Base-by-base conservation (phyloP, 1,140 invertebrate genomes). In the Drosophila burlai region DNA sequence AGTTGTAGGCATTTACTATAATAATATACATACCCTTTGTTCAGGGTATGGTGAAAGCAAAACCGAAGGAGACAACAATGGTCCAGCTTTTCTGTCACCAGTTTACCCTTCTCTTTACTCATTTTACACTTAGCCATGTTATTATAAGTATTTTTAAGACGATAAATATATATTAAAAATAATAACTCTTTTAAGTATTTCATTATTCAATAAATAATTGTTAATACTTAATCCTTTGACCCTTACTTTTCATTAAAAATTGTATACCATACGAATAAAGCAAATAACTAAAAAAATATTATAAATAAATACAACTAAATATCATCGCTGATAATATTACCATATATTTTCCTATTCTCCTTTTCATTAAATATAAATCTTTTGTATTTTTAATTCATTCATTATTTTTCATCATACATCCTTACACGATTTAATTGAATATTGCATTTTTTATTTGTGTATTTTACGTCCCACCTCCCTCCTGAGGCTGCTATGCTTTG, bases 51-150 rank as follows among this genome's bases (percentile, higher is more conserved):
- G 15, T 26, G 50, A 40, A 47, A 29, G 50, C 65, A 71, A 57
- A 57, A 58, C 50, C 42, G 15, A 40, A 69, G 50, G 42, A 49
- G 42, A 69, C 66, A 71, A 72, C 64, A 69, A 69, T 69, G 40
- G 65, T 40, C 68, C 50, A 38, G 68, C 18, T 68, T 21, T 57
- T 26, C 49, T 26, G 65, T 29, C 50, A 21, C 24, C 34, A 49
- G 18, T n/a, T 26, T 40, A 58, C 16, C 34, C 65, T 26, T 72
- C 36, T 42, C 43, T 15, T 36, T 21, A 40, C 11, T 38, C 18
- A 42, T 11, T 50, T 31, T n/a, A 46, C 65, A 65, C 34, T n/a
- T 10, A 21, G 18, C 7, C 13, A 54, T 15, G 21, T 18, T 9
- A 18, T 16, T 0, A 36, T 18, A n/a, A 3, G 1, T 34, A 5